Conservation (phyloP, 2,888 invertebrate species). For the Theretra japonica region DNA sequence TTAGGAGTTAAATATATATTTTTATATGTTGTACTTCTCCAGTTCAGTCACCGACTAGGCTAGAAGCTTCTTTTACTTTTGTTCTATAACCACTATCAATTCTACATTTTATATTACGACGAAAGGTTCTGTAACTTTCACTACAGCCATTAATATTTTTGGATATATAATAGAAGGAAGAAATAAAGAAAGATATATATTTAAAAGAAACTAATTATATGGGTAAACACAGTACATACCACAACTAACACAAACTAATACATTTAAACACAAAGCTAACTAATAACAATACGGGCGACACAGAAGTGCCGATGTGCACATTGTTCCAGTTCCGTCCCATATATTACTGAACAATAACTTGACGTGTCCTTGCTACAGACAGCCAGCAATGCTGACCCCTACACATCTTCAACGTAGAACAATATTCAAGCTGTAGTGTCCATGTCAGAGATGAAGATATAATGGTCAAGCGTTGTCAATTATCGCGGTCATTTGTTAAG, state of each 20-base stretch:
- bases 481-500: conserved; percentile 13
- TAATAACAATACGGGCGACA: conserved; percentile 1
- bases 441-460: background rate
- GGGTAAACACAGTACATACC: background rate
- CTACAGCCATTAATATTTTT: no score
- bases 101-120: no score
- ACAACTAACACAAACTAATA: background rate
- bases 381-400: background rate
- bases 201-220: no score
- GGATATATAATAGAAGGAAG: no score
- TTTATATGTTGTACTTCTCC: no score
- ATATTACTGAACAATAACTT: conserved; percentile 16
- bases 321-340: conserved; percentile 20
- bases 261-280: background rate
- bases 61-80: no score
- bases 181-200: no score
- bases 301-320: background rate
- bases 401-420: background rate
- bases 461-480: background rate
- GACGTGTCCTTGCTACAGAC: background rate
- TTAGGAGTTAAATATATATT: no score
- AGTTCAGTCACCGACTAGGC: no score
- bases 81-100: no score
- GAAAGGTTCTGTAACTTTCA: no score
- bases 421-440: background rate